Percentiles rank a stretch among this genome's conserved stretches.
Evolutionary conservation across 2,113 vertebrate species (phyloP).

Genomic region (Coreoperca whiteheadi): DNA sequence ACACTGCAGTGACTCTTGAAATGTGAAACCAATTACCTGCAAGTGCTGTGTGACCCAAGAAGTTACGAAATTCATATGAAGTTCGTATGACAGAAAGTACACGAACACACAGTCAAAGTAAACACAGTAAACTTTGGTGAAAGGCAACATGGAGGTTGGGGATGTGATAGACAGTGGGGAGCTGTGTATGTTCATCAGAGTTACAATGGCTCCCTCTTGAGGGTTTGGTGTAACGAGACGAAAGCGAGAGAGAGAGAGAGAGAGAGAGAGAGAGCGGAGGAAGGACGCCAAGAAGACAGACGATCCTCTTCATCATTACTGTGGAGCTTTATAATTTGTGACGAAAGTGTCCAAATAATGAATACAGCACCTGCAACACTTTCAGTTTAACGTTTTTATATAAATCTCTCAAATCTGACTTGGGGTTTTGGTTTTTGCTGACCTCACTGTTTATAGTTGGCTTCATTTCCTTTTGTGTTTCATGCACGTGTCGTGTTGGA

Average conservation of each 20-base stretch:
- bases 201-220: slow-evolving; percentile 77
- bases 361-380: background rate
- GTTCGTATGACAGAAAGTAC: background rate
- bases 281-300: background rate
- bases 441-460: background rate
- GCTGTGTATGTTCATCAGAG: slow-evolving; percentile 51
- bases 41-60: background rate
- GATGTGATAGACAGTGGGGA: background rate
- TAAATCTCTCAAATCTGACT: background rate
- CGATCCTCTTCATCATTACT: background rate
- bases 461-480: background rate
- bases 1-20: background rate
- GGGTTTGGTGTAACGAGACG: slow-evolving; percentile 37
- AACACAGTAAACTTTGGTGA: background rate
- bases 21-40: background rate
- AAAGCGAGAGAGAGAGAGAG: background rate
- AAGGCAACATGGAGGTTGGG: background rate
- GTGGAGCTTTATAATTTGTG: no score
- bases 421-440: background rate
- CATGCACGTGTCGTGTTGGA: background rate
- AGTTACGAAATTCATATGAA: background rate
- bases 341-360: background rate
- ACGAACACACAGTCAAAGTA: background rate
- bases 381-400: background rate
- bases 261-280: background rate